Evolutionary conservation across 2,888 invertebrate species (phyloP).

Genomic region (Zele albiditarsus): DNA sequence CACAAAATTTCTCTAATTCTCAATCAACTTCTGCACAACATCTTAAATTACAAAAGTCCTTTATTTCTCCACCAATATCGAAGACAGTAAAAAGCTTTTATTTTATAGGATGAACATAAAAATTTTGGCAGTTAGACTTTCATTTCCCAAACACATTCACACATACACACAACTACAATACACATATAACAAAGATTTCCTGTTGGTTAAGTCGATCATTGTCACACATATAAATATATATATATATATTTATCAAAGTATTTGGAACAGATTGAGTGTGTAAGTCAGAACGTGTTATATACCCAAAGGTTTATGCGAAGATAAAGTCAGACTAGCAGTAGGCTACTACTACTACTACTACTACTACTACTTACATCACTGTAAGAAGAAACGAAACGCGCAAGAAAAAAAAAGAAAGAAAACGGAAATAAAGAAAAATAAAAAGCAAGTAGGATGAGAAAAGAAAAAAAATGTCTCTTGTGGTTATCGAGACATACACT

Average conservation of each 20-base stretch:
- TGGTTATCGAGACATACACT: constrained; percentile 47
- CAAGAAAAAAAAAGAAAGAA: not conserved
- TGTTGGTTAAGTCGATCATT: constrained; percentile 71
- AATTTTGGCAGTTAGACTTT: not conserved
- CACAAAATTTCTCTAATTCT: too few relatives aligned
- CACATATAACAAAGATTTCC: constrained; percentile 55
- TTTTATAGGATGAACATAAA: not conserved
- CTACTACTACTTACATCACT: not conserved
- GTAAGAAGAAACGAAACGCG: not conserved
- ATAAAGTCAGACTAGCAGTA: constrained; percentile 27
- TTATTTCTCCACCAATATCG: too few relatives aligned
- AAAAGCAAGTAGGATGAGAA: constrained; percentile 15
- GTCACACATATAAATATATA: constrained; percentile 56
- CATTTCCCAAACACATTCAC: too few relatives aligned
- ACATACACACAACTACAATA: not conserved
- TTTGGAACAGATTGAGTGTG: constrained; percentile 48
- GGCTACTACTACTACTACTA: constrained; percentile 1
- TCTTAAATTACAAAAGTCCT: too few relatives aligned
- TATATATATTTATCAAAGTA: constrained; percentile 54
- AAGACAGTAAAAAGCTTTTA: not conserved
- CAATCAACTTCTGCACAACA: too few relatives aligned
- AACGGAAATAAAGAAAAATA: not conserved
- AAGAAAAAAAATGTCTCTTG: constrained; percentile 38
- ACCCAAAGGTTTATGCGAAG: constrained; percentile 28
- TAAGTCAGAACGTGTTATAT: constrained; percentile 10